Evolutionary conservation across 2,888 invertebrate genomes (phyloP), one percentile per base, ranked within the genome.

Genomic region (Thymelicus acteon): DNA sequence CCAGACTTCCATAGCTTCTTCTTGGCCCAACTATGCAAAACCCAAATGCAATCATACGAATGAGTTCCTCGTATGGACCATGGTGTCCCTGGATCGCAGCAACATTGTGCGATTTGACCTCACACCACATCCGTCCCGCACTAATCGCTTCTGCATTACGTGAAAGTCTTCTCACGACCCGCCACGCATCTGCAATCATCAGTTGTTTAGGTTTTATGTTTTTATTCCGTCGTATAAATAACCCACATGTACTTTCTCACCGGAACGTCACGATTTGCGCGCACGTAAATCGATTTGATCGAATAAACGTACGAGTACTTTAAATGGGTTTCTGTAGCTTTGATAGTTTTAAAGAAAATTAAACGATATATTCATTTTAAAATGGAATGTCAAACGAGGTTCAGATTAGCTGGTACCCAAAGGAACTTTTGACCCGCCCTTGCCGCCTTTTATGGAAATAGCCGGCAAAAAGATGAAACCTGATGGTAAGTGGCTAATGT

Each of bases 121-220:
- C 74, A 71, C 73, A 73, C 73, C 15, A 68, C 54, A 68, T 61
- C 67, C 67, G 67, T 24, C 40, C 64, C 61, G 44, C 24, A 15
- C 67, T 68, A 61, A 68, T 68, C 67, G 52, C 52, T 60, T 60
- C 57, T 65, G 24, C 57, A 60, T 57, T 49, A 67, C 61, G 67
- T 61, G 67, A 68, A 68, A 68, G 67, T 68, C 39, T 68, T 68
- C 67, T 68, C 67, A 68, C 67, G 67, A 68, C 67, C 61, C 48
- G n/a, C 60, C 60, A 60, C 58, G 58, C 66, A 44, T 64, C 40
- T 61, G 15, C 67, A 44, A 68, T 68, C 61, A 68, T 68, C 54
- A 52, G 40, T 52, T 66, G 19, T 63, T 63, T 63, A 37, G 6
- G 24, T 62, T 63, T 63, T 49, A 40, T 64, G 19, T 54, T 52